Percentiles rank a stretch among this genome's conserved stretches.
Evolutionary conservation across 2,888 invertebrate genomes (phyloP).

Genomic region (Dasysyrphus albostriatus): DNA sequence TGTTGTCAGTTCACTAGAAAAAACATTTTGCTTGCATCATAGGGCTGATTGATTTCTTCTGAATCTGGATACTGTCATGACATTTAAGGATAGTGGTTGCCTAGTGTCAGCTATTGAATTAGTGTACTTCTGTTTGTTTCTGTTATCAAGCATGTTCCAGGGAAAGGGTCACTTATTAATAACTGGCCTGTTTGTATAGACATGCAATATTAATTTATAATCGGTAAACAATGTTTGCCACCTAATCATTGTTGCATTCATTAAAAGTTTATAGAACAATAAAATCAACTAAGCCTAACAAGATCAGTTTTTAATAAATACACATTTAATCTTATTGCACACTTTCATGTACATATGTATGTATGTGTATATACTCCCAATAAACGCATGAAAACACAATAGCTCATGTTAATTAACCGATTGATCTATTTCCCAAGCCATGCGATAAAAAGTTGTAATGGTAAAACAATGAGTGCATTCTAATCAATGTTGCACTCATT

Average conservation of each 20-base stretch:
- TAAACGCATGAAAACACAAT: constrained; percentile 50
- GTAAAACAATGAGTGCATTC: constrained; percentile 45
- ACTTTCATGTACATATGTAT: too few relatives aligned
- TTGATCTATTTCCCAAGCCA: constrained; percentile 61
- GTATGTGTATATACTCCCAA: neutral
- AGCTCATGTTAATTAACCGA: constrained; percentile 21
- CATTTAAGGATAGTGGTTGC: too few relatives aligned
- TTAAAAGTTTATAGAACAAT: too few relatives aligned
- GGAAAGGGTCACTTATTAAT: neutral
- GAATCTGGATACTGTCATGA: too few relatives aligned
- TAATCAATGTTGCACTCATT: constrained; percentile 34
- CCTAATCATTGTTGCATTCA: neutral
- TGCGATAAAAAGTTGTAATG: constrained; percentile 42
- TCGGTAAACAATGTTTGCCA: neutral
- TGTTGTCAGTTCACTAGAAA: too few relatives aligned
- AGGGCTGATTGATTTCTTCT: too few relatives aligned
- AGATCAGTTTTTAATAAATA: too few relatives aligned
- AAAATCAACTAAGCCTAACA: too few relatives aligned
- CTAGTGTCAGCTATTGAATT: too few relatives aligned
- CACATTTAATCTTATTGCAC: too few relatives aligned
- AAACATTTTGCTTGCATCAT: too few relatives aligned
- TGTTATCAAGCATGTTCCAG: neutral
- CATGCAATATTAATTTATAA: neutral
- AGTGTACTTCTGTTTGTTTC: neutral
- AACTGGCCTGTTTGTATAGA: neutral